A percentile compares a stretch with the other conserved stretches of the same genome.
Evolutionary conservation across 1,140 invertebrate species (phyloP).

Genomic region (Periplaneta americana): DNA sequence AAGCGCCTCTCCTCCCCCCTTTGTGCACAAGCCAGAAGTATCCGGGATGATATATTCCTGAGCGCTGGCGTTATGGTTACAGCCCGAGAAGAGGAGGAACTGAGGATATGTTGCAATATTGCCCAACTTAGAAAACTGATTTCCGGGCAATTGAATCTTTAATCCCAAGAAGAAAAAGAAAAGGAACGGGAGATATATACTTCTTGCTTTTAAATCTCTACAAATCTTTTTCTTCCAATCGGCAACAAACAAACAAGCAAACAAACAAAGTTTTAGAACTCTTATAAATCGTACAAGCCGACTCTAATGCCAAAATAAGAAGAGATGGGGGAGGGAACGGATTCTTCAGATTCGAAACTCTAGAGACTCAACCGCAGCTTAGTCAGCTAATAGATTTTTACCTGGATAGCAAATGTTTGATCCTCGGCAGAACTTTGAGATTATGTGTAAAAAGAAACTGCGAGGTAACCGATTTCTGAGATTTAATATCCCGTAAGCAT

Average conservation of each 20-base stretch:
- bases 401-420: too few relatives aligned
- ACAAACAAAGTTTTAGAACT: background rate
- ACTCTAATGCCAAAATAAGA: background rate
- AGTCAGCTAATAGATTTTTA: too few relatives aligned
- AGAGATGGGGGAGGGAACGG: background rate
- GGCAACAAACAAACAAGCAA: background rate
- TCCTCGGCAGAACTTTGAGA: too few relatives aligned
- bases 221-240: background rate
- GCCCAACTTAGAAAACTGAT: background rate
- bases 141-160: background rate
- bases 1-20: background rate
- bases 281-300: background rate
- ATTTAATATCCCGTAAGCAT: too few relatives aligned
- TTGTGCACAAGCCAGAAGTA: background rate
- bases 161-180: background rate
- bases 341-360: too few relatives aligned
- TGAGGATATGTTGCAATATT: background rate
- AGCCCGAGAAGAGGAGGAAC: background rate
- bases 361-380: too few relatives aligned
- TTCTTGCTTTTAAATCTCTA: background rate
- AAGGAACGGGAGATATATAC: background rate
- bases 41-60: background rate
- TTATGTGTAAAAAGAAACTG: too few relatives aligned
- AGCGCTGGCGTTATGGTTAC: background rate
- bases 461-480: too few relatives aligned